phyloP scores from a whole-genome alignment of 2,113 vertebrate genomes.

The Ageneiosus marmoratus region DNA sequence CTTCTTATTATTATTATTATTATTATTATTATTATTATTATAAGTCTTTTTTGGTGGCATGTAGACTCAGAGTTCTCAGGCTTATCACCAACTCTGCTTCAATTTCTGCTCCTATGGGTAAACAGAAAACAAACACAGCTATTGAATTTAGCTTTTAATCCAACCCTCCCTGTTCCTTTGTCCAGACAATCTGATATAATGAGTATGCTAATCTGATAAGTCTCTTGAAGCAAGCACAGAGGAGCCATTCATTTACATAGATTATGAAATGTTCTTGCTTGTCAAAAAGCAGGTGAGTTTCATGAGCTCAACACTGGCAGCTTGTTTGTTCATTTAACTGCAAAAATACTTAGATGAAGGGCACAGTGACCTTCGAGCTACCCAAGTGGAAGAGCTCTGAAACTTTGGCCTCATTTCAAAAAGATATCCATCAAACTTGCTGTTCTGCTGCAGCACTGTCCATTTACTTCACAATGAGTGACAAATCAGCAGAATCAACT shows the following conservation, averaged over 20 bases:
- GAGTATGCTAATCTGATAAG: constrained; percentile 56
- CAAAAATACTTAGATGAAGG: neutral
- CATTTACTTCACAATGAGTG: neutral
- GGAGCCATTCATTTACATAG: constrained; percentile 42
- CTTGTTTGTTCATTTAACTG: constrained; percentile 5
- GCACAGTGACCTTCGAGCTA: neutral
- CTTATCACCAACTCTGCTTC: constrained; percentile 48
- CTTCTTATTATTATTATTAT: neutral
- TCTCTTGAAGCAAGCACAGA: constrained; percentile 48
- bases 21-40: neutral
- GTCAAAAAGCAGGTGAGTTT: constrained; percentile 4
- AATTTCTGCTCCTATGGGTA: constrained; percentile 51
- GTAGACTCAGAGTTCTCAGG: neutral
- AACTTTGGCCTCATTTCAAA: neutral
- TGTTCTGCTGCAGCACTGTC: neutral
- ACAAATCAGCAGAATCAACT: neutral
- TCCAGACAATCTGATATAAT: constrained; percentile 51
- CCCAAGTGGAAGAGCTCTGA: neutral
- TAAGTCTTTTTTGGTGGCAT: neutral
- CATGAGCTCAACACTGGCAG: neutral
- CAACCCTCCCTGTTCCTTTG: neutral
- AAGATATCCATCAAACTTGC: neutral
- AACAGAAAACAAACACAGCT: constrained; percentile 14
- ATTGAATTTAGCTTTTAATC: constrained; percentile 24
- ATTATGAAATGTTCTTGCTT: constrained; percentile 47